Evolutionary conservation across 2,888 invertebrate species (phyloP).

Genomic region (Coelinius sp.): DNA sequence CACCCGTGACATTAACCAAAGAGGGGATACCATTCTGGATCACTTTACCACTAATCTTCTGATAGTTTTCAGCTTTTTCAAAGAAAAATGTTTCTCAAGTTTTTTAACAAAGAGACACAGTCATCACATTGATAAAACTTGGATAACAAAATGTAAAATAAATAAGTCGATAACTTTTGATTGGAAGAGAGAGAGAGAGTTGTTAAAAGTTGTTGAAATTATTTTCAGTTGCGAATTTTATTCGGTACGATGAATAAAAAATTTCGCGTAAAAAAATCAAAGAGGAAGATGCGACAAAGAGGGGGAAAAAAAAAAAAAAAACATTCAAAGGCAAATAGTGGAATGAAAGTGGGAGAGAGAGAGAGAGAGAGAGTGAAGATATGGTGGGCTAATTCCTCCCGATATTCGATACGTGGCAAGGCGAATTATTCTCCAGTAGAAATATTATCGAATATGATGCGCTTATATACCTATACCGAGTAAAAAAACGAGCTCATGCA

Average conservation of each 20-base stretch:
- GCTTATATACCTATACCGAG: conserved; percentile 53
- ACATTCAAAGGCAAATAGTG: too few relatives aligned
- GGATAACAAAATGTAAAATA: too few relatives aligned
- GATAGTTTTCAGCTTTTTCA: not conserved
- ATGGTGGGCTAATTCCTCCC: conserved; percentile 19
- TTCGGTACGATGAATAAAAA: too few relatives aligned
- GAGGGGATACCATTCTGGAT: not conserved
- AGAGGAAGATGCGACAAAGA: too few relatives aligned
- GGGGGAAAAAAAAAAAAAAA: too few relatives aligned
- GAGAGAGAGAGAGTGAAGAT: too few relatives aligned
- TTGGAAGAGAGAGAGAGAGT: too few relatives aligned
- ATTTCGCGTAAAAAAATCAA: too few relatives aligned
- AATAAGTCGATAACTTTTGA: too few relatives aligned
- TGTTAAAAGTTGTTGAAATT: too few relatives aligned
- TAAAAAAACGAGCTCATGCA: conserved; percentile 44
- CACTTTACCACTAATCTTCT: not conserved
- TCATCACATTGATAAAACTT: not conserved
- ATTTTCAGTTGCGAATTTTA: too few relatives aligned
- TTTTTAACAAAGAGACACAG: not conserved
- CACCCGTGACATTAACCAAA: conserved; percentile 6
- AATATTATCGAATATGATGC: conserved; percentile 64
- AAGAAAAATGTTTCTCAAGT: not conserved
- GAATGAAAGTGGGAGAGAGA: too few relatives aligned
- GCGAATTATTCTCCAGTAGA: conserved; percentile 60
- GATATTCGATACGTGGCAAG: conserved; percentile 52